Evolutionary conservation across 2,113 vertebrate species (phyloP).

Genomic region (Seriola aureovittata): DNA sequence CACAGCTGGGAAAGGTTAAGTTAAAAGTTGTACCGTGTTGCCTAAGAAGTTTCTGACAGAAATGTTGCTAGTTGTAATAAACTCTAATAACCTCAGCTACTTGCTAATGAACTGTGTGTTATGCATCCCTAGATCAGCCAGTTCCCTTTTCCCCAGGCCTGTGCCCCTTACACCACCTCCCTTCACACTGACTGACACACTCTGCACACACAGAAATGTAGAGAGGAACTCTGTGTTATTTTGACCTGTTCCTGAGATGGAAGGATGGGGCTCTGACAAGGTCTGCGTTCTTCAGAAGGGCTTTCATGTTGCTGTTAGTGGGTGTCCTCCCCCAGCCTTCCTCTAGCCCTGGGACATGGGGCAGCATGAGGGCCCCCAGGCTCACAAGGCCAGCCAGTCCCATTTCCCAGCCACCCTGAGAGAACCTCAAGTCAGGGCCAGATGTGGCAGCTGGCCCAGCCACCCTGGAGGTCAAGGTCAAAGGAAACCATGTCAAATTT

Average conservation of each 20-base stretch:
- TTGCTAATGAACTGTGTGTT: constrained; percentile 34
- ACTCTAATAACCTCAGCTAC: constrained; percentile 20
- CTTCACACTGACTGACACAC: constrained; percentile 56
- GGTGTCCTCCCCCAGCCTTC: constrained; percentile 68
- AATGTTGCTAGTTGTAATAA: constrained; percentile 1
- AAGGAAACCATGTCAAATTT: constrained; percentile 83
- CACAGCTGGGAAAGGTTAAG: constrained; percentile 63
- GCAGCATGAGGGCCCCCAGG: constrained; percentile 65
- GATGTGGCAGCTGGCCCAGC: constrained; percentile 83
- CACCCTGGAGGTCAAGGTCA: constrained; percentile 85
- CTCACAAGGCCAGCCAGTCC: constrained; percentile 74
- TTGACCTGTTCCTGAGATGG: constrained; percentile 68
- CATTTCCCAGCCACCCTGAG: constrained; percentile 79
- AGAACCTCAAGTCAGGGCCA: constrained; percentile 80
- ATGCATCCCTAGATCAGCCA: constrained; percentile 30
- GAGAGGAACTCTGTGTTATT: constrained; percentile 67
- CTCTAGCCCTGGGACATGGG: constrained; percentile 63
- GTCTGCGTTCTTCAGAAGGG: constrained; percentile 65
- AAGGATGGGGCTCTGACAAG: constrained; percentile 71
- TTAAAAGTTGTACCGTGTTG: constrained; percentile 11
- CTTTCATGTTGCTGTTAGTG: constrained; percentile 79
- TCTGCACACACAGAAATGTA: constrained; percentile 55
- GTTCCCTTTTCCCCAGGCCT: constrained; percentile 19
- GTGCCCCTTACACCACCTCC: constrained; percentile 48
- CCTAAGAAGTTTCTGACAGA: background rate